These are phyloP conservation scores for Epizoanthus scotinus DNA, from an alignment of 92 coral and sea anemone species.

Conservation along the genomic window DNA sequence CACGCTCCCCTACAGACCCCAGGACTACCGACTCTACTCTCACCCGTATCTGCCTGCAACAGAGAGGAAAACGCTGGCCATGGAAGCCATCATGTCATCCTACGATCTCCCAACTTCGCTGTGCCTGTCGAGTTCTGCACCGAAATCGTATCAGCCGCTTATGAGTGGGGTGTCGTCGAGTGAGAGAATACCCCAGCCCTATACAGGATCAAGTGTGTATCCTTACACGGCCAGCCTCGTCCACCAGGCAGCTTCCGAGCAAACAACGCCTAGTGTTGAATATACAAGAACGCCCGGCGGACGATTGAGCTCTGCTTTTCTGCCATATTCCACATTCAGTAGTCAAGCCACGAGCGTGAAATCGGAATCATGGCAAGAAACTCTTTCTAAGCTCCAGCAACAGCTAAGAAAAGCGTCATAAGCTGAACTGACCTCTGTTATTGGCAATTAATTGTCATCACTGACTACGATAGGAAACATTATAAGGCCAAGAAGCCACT, in stretches of 20 bases:
- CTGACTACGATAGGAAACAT: too few relatives aligned
- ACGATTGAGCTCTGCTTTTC: slow-evolving; percentile 12
- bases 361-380: slow-evolving; percentile 93
- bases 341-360: slow-evolving; percentile 36
- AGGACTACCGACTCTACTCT: slow-evolving; percentile 62
- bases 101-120: slow-evolving; percentile 41
- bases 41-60: slow-evolving; percentile 56
- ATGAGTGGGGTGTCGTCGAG: slow-evolving; percentile 6
- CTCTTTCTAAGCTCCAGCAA: slow-evolving; percentile 83
- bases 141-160: slow-evolving; percentile 21
- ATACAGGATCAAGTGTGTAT: slow-evolving; percentile 3
- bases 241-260: not conserved
- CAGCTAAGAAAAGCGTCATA: slow-evolving; percentile 65
- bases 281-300: not conserved
- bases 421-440: not conserved
- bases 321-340: slow-evolving; percentile 15
- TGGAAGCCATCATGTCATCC: slow-evolving; percentile 71
- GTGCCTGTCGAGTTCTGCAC: slow-evolving; percentile 11
- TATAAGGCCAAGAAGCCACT: too few relatives aligned
- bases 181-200: slow-evolving; percentile 6
- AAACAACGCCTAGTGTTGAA: slow-evolving; percentile 4
- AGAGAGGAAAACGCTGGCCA: slow-evolving; percentile 69
- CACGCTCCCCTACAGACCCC: slow-evolving; percentile 60
- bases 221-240: not conserved
- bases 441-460: too few relatives aligned